A percentile compares a stretch with the other conserved stretches of the same genome.
phyloP scores from a whole-genome alignment of 2,797 vertebrate species.

The Urocyon cinereoargenteus region DNA sequence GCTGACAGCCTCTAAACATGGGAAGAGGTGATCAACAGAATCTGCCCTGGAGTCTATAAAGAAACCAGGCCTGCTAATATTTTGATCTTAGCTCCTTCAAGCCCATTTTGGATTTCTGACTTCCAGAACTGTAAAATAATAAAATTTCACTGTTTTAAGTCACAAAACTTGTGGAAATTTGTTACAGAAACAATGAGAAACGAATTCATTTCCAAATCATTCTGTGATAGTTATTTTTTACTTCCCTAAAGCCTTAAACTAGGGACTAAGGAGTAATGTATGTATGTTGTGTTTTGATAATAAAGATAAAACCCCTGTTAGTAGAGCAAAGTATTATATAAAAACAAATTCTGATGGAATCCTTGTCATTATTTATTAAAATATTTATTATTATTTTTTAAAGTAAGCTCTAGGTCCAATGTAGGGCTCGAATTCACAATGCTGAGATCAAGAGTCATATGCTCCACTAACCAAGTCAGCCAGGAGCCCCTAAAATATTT shows the following conservation, averaged over 20 bases:
- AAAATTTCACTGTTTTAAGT: background rate
- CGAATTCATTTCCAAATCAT: background rate
- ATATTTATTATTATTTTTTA: background rate
- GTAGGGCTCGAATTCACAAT: background rate
- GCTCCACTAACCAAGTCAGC: background rate
- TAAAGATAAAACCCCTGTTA: background rate
- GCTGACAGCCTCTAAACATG: background rate
- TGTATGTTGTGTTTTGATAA: background rate
- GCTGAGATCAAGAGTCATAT: background rate
- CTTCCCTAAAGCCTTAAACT: background rate
- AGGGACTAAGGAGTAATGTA: background rate
- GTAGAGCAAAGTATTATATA: background rate
- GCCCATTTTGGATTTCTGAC: background rate
- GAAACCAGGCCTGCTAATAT: background rate
- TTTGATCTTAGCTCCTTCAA: background rate
- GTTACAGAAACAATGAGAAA: background rate
- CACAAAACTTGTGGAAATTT: background rate
- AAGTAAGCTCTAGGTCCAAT: background rate
- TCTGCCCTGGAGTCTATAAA: background rate
- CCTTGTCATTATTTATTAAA: background rate
- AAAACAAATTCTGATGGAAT: constrained; percentile 48
- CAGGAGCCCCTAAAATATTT: background rate
- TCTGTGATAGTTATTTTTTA: background rate
- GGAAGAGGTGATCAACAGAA: background rate
- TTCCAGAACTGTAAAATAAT: background rate